These are phyloP conservation scores for Atlantisia rogersi DNA, from an alignment of 2,113 vertebrate genomes.

Conservation along the genomic window DNA sequence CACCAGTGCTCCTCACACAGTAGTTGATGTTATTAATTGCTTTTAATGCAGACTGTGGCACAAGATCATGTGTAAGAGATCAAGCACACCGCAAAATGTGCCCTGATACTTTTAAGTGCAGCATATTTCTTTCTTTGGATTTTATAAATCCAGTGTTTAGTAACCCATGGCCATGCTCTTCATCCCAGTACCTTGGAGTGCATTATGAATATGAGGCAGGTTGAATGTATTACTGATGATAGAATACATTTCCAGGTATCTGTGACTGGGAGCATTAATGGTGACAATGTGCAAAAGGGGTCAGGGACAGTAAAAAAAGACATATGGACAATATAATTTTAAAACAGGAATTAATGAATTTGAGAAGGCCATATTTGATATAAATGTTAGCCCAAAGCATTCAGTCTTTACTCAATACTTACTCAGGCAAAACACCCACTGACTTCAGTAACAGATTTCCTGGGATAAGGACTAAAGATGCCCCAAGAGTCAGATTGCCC, in stretches of 20 bases:
- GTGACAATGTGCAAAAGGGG: constrained; percentile 35
- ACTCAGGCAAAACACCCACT: constrained; percentile 33
- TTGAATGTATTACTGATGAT: constrained; percentile 69
- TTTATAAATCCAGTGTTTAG: constrained; percentile 76
- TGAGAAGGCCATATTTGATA: constrained; percentile 54
- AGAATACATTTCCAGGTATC: constrained; percentile 62
- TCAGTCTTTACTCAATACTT: constrained; percentile 46
- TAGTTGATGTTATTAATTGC: constrained; percentile 73
- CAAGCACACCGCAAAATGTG: neutral
- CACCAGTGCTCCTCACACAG: constrained; percentile 45
- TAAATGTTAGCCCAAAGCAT: constrained; percentile 46
- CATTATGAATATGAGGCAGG: constrained; percentile 72
- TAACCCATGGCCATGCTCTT: constrained; percentile 71
- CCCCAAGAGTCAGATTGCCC: constrained; percentile 15
- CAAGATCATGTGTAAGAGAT: constrained; percentile 22
- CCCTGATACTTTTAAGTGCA: constrained; percentile 60
- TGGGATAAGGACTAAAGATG: constrained; percentile 3
- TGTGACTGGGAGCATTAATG: constrained; percentile 48
- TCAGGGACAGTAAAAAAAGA: constrained; percentile 58
- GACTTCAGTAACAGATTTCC: constrained; percentile 36
- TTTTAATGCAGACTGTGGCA: constrained; percentile 64
- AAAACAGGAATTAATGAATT: constrained; percentile 61
- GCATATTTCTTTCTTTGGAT: constrained; percentile 69
- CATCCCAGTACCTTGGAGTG: constrained; percentile 42
- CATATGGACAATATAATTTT: constrained; percentile 67